Evolutionary conservation across 2,113 vertebrate genomes (phyloP), one percentile per base, ranked within the genome.

Genomic region (Chrysochloris asiatica): DNA sequence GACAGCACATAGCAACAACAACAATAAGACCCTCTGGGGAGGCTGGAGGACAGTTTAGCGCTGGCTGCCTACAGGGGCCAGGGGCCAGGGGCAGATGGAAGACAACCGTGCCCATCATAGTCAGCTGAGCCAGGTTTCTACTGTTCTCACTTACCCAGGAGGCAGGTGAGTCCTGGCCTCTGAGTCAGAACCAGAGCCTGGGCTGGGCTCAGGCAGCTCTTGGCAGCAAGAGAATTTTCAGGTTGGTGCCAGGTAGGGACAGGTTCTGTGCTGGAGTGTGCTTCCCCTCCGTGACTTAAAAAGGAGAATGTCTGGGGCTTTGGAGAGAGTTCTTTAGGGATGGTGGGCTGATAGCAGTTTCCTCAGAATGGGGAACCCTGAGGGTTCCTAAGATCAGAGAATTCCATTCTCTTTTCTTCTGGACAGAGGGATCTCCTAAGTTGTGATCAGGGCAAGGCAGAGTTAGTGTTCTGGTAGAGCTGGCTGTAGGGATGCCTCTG

Each of bases 181-280:
- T 56, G 79, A 77, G 48, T 48, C 22, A 78, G 88, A 61, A 92
- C 7, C 16, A 85, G 82, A 93, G 61, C 61, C 41, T 21, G 83
- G 76, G 88, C 65, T 95, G 88, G 92, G 93, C 63, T 94, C 81
- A 86, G 83, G 63, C 79, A 43, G 85, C 83, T 90, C 45, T 71
- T 78, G 86, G 81, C 81, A 83, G 83, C 75, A 71, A 94, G 93
- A 94, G 69, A 93, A 95, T 95, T 95, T 96, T 96, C 95, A 95
- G 83, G 94, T 96, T 89, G 84, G 91, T 88, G 56, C 83, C 28
- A 21, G 89, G 88, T 84, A 52, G 94, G 56, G 77, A 96, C 88
- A 85, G 90, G 81, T 93, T 67, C 21, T 41, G 8, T 75, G 92
- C 76, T 93, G 76, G 24, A 80, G 52, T 94, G 48, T 63, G 88